Evolutionary conservation across 2,113 vertebrate species (phyloP).

Genomic region (Takifugu bimaculatus): DNA sequence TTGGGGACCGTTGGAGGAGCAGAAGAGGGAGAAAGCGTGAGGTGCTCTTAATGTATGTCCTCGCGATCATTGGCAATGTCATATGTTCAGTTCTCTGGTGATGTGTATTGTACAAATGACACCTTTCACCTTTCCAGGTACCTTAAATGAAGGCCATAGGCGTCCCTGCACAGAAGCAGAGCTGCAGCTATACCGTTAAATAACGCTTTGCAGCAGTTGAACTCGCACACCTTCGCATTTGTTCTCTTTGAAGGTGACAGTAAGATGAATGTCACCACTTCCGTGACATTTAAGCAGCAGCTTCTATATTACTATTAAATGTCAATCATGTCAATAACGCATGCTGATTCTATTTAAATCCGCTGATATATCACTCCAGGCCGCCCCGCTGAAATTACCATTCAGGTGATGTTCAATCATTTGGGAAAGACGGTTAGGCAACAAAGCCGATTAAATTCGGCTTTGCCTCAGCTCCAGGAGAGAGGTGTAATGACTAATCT

Average conservation of each 20-base stretch:
- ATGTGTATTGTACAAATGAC: slow-evolving; percentile 6
- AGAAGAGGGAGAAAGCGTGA: not conserved
- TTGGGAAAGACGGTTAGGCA: slow-evolving; percentile 13
- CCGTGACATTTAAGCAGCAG: slow-evolving; percentile 36
- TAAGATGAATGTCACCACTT: slow-evolving; percentile 29
- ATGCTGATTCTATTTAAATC: slow-evolving; percentile 9
- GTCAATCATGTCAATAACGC: slow-evolving; percentile 32
- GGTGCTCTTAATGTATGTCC: slow-evolving; percentile 12
- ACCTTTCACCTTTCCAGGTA: slow-evolving; percentile 14
- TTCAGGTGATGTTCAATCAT: slow-evolving; percentile 23
- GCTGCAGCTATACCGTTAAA: slow-evolving; percentile 1
- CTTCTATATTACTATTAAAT: slow-evolving; percentile 36
- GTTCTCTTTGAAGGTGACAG: not conserved
- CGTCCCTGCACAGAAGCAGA: not conserved
- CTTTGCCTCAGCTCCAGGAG: slow-evolving; percentile 30
- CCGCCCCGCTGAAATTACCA: slow-evolving; percentile 19
- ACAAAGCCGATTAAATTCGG: slow-evolving; percentile 13
- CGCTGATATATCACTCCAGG: slow-evolving; percentile 22
- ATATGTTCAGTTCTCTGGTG: slow-evolving; percentile 7
- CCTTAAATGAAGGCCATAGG: not conserved
- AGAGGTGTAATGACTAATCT: slow-evolving; percentile 17
- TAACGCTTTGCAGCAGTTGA: slow-evolving; percentile 20
- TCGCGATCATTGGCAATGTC: slow-evolving; percentile 28
- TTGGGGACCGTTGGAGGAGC: slow-evolving; percentile 2
- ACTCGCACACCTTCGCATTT: not conserved